These are phyloP conservation scores for Sebastes variabilis DNA, from an alignment of 2,797 vertebrate genomes.

Conservation along the genomic window DNA sequence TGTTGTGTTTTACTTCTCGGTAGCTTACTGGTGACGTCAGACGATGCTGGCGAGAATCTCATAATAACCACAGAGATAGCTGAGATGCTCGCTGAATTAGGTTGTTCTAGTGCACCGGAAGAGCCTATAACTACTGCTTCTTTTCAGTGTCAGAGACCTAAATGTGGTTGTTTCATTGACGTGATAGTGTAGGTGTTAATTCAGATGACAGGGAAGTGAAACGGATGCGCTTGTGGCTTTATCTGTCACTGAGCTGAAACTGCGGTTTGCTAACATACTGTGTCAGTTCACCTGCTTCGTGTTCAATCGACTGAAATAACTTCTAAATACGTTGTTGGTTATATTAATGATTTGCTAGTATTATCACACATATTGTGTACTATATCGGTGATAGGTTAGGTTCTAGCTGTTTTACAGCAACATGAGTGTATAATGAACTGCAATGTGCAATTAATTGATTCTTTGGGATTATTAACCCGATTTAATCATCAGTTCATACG, in stretches of 20 bases:
- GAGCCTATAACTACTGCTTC: accelerated
- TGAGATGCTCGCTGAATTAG: neutral
- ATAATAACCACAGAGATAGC: neutral
- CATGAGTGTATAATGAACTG: neutral
- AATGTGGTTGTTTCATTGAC: neutral
- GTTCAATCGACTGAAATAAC: neutral
- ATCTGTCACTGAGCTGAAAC: neutral
- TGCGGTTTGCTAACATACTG: neutral
- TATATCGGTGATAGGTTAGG: neutral
- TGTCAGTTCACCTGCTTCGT: neutral
- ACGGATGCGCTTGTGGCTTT: neutral
- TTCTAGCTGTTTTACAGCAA: neutral
- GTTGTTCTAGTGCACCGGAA: neutral
- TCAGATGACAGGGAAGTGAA: neutral
- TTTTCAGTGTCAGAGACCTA: neutral
- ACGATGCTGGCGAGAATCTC: neutral
- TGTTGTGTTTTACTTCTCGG: neutral
- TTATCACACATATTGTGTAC: neutral
- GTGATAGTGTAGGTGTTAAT: too few species aligned
- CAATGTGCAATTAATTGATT: neutral
- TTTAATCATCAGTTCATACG: neutral
- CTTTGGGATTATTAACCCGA: neutral
- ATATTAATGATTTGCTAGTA: neutral
- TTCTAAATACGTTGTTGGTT: neutral
- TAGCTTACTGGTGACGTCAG: neutral